Evolutionary conservation across 2,888 invertebrate species (phyloP), one percentile per base, ranked within the genome.

Genomic region (Brachyopa scutellaris): DNA sequence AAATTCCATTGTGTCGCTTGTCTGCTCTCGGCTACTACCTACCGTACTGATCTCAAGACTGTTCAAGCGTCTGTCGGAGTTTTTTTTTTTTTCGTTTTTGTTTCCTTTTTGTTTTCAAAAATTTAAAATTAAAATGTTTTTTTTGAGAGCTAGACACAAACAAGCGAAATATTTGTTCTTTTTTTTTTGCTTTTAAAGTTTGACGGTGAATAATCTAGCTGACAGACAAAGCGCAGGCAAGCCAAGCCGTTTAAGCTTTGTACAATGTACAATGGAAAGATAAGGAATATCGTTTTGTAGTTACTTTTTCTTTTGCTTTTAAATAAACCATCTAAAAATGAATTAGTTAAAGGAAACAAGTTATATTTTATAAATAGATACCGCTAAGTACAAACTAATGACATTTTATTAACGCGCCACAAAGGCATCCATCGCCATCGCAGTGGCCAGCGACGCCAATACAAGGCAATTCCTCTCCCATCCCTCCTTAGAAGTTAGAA

Each of bases 1-100:
- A 67, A 55, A 79, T 69, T 69, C 79, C 69, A 69, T 69, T 80
- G 74, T 74, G 53, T 78, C 59, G 57, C 23, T 64, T 53, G 79
- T 61, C 79, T 78, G 40, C 42, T 33, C 15, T n/a, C n/a, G 36
- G 49, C 53, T 70, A 62, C 55, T 69, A 53, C 29, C 29, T n/a
- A n/a, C n/a, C n/a, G n/a, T n/a, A n/a, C n/a, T n/a, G 21, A 61
- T 76, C 33, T 55, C 21, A 67, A 29, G 17, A 51, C 42, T 49
- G 23, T 62, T 78, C 26, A 70, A 36, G 55, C 17, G 33, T 53
- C 51, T 59, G 36, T 31, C 17, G 29, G 21, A 23, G 15, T 45
- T 19, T 9, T 2, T 21, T 5, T 9, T 51, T 6, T 59, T 49
- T 61, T 53, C 42, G 15, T 1, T 21, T 31, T 49, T 9, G n/a